Conservation (phyloP, 2,113 vertebrate species). For the Ictalurus furcatus region DNA sequence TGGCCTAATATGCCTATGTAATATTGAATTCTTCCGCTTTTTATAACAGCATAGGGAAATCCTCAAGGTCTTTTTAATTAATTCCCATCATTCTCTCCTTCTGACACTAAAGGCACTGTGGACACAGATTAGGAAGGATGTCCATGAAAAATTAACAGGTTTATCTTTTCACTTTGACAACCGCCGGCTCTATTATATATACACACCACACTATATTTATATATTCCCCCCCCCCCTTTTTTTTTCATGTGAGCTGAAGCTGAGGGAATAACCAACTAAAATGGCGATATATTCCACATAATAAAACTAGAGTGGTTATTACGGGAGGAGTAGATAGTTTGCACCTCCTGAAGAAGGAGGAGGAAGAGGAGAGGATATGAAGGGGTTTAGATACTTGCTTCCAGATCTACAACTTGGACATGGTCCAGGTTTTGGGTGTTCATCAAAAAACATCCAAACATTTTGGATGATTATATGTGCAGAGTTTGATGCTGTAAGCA, state of each 20-base stretch:
- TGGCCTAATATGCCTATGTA: conserved; percentile 36
- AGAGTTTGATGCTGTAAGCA: not conserved
- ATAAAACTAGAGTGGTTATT: conserved; percentile 72
- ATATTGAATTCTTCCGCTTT: conserved; percentile 52
- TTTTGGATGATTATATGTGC: conserved; percentile 23
- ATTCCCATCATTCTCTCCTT: conserved; percentile 55
- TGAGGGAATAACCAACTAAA: conserved; percentile 65
- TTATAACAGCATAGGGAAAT: conserved; percentile 44
- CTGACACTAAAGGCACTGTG: conserved; percentile 69
- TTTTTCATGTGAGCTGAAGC: conserved; percentile 55
- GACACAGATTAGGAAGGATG: conserved; percentile 72
- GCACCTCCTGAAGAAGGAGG: conserved; percentile 55
- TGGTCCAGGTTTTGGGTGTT: not conserved
- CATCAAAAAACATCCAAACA: conserved; percentile 8
- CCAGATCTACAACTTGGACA: not conserved
- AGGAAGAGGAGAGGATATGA: conserved; percentile 1
- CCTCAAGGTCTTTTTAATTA: conserved; percentile 69
- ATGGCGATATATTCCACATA: conserved; percentile 72
- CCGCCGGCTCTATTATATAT: conserved; percentile 37
- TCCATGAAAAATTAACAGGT: conserved; percentile 78
- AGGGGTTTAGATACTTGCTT: not conserved
- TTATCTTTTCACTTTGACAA: conserved; percentile 67
- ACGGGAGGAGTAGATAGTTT: conserved; percentile 54
- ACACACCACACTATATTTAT: conserved; percentile 34
- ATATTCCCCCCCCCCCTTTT: not conserved